phyloP scores from a whole-genome alignment of 2,113 vertebrate species.

The Mus pahari region DNA sequence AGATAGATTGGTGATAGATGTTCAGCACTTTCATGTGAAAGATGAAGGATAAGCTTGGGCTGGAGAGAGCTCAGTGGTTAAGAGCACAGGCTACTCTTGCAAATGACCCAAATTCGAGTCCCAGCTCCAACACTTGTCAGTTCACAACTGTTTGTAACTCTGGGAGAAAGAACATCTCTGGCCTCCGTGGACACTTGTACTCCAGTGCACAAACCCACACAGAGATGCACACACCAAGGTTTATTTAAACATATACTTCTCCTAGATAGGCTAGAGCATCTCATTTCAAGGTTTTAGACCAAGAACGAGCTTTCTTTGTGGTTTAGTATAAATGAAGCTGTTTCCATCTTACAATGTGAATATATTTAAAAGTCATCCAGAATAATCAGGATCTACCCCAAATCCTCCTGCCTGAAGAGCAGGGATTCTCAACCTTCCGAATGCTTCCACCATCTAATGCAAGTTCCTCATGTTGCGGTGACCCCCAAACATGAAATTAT shows the following conservation, averaged over 20 bases:
- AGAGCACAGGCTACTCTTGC: not conserved
- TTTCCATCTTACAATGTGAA: not conserved
- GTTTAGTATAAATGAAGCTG: constrained; percentile 3
- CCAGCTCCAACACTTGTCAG: not conserved
- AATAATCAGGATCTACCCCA: constrained; percentile 6
- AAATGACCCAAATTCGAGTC: not conserved
- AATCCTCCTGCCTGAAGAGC: not conserved
- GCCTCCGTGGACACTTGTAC: not conserved
- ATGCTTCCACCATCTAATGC: not conserved
- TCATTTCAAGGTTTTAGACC: not conserved
- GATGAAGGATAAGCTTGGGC: too few species aligned
- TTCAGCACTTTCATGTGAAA: not conserved
- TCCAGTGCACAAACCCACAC: not conserved
- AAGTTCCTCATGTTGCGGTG: not conserved
- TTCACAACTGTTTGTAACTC: not conserved
- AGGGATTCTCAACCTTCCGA: not conserved
- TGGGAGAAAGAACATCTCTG: not conserved
- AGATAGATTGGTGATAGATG: not conserved
- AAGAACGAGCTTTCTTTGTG: not conserved
- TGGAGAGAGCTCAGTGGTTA: not conserved
- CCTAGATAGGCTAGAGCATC: too few species aligned
- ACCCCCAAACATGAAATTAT: not conserved
- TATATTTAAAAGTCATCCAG: not conserved
- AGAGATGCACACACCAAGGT: not conserved
- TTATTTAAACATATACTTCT: not conserved